Evolutionary conservation across 2,797 vertebrate genomes (phyloP).

Genomic region (Pipistrellus pygmaeus): DNA sequence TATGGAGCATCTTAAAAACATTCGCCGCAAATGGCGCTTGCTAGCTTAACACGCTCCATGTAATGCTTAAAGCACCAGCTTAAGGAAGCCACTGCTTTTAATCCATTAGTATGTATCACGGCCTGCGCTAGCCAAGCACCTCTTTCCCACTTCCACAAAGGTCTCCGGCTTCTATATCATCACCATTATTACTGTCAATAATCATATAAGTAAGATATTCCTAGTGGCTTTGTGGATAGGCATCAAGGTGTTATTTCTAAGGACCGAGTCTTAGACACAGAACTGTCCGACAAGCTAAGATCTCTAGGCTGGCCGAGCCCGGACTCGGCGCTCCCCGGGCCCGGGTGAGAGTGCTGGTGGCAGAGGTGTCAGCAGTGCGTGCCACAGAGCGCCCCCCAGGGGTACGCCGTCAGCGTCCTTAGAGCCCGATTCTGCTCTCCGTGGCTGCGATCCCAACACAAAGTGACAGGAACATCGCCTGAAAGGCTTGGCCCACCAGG

Average conservation of each 20-base stretch:
- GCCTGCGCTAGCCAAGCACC: background rate
- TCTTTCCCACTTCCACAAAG: background rate
- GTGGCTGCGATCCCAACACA: background rate
- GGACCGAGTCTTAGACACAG: background rate
- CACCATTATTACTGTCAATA: background rate
- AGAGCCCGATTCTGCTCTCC: conserved; percentile 58
- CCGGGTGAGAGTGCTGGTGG: background rate
- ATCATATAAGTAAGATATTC: background rate
- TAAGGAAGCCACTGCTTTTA: background rate
- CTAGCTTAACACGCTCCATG: background rate
- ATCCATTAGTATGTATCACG: background rate
- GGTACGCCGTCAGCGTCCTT: background rate
- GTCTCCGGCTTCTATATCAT: background rate
- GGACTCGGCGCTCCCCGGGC: no score
- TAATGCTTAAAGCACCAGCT: background rate
- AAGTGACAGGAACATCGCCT: conserved; percentile 30
- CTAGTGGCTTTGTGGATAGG: background rate
- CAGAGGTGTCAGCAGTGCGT: background rate
- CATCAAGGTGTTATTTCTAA: background rate
- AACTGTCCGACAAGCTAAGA: background rate
- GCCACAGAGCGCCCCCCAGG: background rate
- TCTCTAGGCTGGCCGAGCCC: background rate
- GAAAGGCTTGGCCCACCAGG: conserved; percentile 69
- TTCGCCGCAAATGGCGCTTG: background rate
- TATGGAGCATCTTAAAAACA: background rate